Conservation (phyloP, 1,140 invertebrate genomes). For the Meteorus sp. region DNA sequence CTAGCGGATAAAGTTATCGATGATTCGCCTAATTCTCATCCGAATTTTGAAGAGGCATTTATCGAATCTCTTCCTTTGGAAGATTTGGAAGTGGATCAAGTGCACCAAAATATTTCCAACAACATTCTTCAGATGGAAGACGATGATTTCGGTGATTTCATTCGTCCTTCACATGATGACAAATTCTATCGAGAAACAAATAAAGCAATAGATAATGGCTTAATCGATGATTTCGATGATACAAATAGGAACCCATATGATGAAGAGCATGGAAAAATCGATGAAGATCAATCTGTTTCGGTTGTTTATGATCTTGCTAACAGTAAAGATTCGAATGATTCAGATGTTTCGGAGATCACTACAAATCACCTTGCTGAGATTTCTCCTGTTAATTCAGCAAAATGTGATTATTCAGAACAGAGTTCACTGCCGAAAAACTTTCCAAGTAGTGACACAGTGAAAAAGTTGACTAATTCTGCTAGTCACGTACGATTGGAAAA, state of each 20-base stretch:
- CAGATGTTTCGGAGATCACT: neutral
- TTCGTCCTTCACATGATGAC: too few relatives aligned
- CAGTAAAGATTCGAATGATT: neutral
- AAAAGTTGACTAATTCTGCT: neutral
- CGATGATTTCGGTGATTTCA: constrained; percentile 14
- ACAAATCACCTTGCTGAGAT: neutral
- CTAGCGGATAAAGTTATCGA: neutral
- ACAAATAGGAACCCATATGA: constrained; percentile 7
- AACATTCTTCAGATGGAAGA: constrained; percentile 19
- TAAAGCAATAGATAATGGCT: constrained; percentile 6
- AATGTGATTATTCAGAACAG: neutral
- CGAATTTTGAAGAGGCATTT: constrained; percentile 26
- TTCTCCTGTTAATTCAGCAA: too few relatives aligned
- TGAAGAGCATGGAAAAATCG: constrained; percentile 6
- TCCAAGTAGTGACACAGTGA: neutral
- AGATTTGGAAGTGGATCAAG: neutral
- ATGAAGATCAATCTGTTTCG: constrained; percentile 17
- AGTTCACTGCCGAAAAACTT: constrained; percentile 1
- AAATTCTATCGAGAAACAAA: constrained; percentile 12
- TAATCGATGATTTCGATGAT: constrained; percentile 20
- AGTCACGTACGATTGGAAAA: neutral
- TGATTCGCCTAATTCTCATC: constrained; percentile 31
- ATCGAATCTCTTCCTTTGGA: neutral
- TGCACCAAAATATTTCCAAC: neutral
- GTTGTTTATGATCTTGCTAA: constrained; percentile 11